Evolutionary conservation across 2,888 invertebrate species (phyloP).

Genomic region (Sinotaia quadrata): DNA sequence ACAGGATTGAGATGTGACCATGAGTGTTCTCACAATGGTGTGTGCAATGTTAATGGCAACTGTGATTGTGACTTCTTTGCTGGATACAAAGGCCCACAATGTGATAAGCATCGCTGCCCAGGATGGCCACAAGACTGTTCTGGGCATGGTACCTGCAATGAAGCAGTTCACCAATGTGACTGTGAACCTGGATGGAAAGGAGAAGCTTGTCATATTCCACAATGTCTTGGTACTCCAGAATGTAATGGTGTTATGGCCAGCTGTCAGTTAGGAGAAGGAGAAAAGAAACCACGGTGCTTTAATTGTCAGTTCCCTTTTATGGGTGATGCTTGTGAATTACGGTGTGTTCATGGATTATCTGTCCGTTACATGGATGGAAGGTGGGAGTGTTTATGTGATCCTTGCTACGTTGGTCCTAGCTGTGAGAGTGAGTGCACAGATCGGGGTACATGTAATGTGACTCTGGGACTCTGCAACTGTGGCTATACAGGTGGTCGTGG

Average conservation of each 20-base stretch:
- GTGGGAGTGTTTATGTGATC: slow-evolving; percentile 52
- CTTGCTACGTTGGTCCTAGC: slow-evolving; percentile 52
- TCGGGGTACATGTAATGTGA: slow-evolving; percentile 36
- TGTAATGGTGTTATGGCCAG: slow-evolving; percentile 48
- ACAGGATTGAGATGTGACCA: slow-evolving; percentile 51
- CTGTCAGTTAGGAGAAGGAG: slow-evolving; percentile 41
- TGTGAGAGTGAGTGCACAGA: slow-evolving; percentile 43
- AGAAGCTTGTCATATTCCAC: slow-evolving; percentile 47
- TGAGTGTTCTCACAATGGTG: slow-evolving; percentile 48
- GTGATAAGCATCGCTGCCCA: slow-evolving; percentile 51
- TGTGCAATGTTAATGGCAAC: slow-evolving; percentile 42
- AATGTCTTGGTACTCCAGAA: slow-evolving; percentile 40
- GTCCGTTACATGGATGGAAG: slow-evolving; percentile 28
- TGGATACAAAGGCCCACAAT: slow-evolving; percentile 50
- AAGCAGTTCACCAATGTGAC: slow-evolving; percentile 44
- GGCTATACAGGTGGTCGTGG: slow-evolving; percentile 48
- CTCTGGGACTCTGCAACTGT: slow-evolving; percentile 46
- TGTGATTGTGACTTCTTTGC: slow-evolving; percentile 53
- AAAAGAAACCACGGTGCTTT: slow-evolving; percentile 48
- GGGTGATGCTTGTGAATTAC: slow-evolving; percentile 55
- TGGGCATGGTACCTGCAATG: slow-evolving; percentile 47
- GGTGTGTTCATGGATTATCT: slow-evolving; percentile 43
- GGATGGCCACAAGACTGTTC: slow-evolving; percentile 58
- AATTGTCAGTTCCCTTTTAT: slow-evolving; percentile 50
- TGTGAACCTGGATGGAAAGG: slow-evolving; percentile 56